A percentile compares a stretch with the other conserved stretches of the same genome.
Evolutionary conservation across 2,888 invertebrate genomes (phyloP).

Genomic region (Hylaea fasciaria): DNA sequence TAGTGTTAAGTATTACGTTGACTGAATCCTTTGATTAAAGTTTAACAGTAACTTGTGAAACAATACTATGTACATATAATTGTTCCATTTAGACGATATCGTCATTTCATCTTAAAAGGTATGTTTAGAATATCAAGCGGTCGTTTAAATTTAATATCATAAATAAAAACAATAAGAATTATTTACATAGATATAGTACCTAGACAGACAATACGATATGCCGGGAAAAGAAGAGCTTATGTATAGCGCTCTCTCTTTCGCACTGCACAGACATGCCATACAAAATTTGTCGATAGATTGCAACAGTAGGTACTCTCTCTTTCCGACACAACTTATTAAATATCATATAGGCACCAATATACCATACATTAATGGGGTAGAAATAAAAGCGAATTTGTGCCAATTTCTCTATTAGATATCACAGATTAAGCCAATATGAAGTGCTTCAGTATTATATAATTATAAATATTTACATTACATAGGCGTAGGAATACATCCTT

Average conservation of each 20-base stretch:
- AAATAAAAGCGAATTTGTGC: conserved; percentile 56
- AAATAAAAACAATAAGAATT: conserved; percentile 46
- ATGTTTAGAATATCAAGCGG: conserved; percentile 58
- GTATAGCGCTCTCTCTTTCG: conserved; percentile 4
- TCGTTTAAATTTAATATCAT: conserved; percentile 58
- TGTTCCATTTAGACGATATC: not conserved
- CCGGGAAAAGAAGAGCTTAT: not conserved
- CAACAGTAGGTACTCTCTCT: not conserved
- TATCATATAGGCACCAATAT: too few relatives aligned
- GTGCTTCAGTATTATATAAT: conserved; percentile 39
- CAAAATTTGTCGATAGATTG: not conserved
- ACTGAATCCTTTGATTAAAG: too few relatives aligned
- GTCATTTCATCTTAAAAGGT: conserved; percentile 11
- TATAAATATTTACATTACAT: conserved; percentile 36
- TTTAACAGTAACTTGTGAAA: too few relatives aligned
- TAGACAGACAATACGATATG: conserved; percentile 1
- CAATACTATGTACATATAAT: too few relatives aligned
- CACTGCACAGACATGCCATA: too few relatives aligned
- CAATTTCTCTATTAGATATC: conserved; percentile 71
- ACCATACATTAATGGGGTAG: conserved; percentile 29
- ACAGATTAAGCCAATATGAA: conserved; percentile 81
- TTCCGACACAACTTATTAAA: conserved; percentile 32
- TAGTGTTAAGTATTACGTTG: too few relatives aligned
- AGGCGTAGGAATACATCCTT: conserved; percentile 21
- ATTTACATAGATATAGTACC: conserved; percentile 35